phyloP scores from a whole-genome alignment of 2,888 invertebrate genomes.

The Xiphydria camelus region DNA sequence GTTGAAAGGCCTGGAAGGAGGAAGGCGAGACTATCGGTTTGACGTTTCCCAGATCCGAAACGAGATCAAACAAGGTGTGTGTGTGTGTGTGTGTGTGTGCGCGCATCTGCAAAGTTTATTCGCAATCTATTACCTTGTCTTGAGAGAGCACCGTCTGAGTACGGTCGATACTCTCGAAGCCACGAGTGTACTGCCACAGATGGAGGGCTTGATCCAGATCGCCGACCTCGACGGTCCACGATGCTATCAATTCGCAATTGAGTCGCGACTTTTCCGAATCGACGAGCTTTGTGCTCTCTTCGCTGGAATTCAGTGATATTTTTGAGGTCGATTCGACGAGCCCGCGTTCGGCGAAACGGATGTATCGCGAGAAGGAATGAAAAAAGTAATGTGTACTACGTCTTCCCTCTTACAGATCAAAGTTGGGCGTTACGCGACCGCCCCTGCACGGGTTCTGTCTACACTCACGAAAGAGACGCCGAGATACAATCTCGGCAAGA shows the following conservation, averaged over 20 bases:
- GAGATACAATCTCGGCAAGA: no score
- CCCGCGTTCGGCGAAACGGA: no score
- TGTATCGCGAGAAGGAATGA: not conserved
- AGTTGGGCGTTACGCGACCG: no score
- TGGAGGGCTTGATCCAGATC: conserved; percentile 98
- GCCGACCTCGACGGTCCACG: conserved; percentile 95
- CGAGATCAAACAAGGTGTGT: not conserved
- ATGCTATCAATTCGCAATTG: conserved; percentile 86
- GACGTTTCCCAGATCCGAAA: no score
- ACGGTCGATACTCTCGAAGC: conserved; percentile 84
- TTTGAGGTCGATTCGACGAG: no score
- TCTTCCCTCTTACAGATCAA: no score
- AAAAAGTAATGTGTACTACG: no score
- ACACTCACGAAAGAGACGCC: no score
- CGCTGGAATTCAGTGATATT: conserved; percentile 60
- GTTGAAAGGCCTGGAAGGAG: conserved; percentile 68
- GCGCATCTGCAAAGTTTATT: no score
- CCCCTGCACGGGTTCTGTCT: no score
- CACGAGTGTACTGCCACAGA: conserved; percentile 93
- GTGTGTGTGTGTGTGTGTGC: not conserved
- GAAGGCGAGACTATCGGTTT: no score
- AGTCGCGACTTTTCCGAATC: conserved; percentile 73
- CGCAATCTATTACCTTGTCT: conserved; percentile 67
- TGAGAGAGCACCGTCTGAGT: conserved; percentile 71
- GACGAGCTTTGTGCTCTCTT: conserved; percentile 77